Percentiles rank a stretch among this genome's conserved stretches.
Conservation (phyloP, 2,797 vertebrate genomes). For the Aviceda leuphotes region DNA sequence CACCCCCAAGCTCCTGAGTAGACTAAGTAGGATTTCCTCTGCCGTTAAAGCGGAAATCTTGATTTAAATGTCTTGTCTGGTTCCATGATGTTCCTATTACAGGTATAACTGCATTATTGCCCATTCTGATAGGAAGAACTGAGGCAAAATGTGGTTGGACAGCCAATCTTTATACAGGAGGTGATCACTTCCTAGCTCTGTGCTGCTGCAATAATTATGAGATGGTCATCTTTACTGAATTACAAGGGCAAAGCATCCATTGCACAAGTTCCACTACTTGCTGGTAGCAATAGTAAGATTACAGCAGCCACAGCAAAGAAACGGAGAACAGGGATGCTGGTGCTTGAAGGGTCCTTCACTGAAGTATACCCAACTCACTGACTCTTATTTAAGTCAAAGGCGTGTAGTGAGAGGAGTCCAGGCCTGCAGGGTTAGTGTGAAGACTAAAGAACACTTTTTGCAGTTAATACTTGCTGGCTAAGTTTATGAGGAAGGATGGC, state of each 20-base stretch:
- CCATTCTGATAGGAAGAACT: neutral
- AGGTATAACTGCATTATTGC: neutral
- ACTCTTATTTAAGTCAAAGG: neutral
- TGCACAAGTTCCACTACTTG: neutral
- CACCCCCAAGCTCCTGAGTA: rapidly evolving
- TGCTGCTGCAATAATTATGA: neutral
- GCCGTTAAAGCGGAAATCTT: neutral
- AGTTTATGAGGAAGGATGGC: neutral
- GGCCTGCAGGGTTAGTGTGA: neutral
- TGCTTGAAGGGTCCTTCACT: neutral
- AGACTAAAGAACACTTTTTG: neutral
- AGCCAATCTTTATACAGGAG: neutral
- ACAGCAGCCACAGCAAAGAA: neutral
- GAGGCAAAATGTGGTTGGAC: neutral
- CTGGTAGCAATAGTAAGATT: neutral
- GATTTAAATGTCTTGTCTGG: neutral
- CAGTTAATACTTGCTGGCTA: neutral
- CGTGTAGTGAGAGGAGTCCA: neutral
- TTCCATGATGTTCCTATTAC: neutral
- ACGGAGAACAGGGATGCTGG: neutral
- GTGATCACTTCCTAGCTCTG: neutral
- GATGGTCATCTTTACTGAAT: neutral
- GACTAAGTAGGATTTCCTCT: neutral
- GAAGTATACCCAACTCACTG: neutral
- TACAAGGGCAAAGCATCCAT: neutral